These are phyloP conservation scores for Acridotheres tristis DNA, from an alignment of 2,797 vertebrate genomes.

Conservation along the genomic window DNA sequence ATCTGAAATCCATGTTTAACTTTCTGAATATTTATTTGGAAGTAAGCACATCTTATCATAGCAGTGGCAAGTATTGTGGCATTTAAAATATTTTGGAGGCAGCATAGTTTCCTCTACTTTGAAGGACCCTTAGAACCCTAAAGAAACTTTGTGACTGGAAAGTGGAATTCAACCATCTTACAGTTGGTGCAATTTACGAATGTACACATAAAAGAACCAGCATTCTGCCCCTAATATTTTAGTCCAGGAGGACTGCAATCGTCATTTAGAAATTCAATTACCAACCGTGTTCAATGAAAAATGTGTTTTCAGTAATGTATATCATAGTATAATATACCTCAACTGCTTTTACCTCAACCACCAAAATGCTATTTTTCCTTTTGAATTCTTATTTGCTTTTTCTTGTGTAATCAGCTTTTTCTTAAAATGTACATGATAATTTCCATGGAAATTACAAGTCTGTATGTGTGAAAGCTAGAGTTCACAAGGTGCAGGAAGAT, in stretches of 20 bases:
- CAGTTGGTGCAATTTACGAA: background rate
- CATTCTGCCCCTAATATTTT: background rate
- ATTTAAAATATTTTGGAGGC: background rate
- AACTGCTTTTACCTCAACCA: background rate
- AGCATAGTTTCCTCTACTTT: background rate
- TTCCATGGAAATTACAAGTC: background rate
- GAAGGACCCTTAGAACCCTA: background rate
- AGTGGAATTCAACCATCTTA: background rate
- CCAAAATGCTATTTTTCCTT: background rate
- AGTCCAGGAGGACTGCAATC: background rate
- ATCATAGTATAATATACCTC: background rate
- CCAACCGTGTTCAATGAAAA: background rate
- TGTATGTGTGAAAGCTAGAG: background rate
- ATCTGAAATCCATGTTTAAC: background rate
- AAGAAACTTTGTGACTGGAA: background rate
- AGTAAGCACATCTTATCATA: background rate
- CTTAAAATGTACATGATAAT: background rate
- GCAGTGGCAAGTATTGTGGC: background rate
- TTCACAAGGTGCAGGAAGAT: background rate
- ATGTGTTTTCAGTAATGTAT: background rate
- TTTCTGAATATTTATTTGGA: background rate
- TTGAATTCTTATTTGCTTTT: background rate
- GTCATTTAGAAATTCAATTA: background rate
- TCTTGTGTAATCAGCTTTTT: background rate
- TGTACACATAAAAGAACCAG: rapidly evolving